Percentiles rank a stretch among this genome's conserved stretches.
These are phyloP conservation scores for Paralichthys olivaceus DNA, from an alignment of 2,113 vertebrate genomes.

Conservation along the genomic window DNA sequence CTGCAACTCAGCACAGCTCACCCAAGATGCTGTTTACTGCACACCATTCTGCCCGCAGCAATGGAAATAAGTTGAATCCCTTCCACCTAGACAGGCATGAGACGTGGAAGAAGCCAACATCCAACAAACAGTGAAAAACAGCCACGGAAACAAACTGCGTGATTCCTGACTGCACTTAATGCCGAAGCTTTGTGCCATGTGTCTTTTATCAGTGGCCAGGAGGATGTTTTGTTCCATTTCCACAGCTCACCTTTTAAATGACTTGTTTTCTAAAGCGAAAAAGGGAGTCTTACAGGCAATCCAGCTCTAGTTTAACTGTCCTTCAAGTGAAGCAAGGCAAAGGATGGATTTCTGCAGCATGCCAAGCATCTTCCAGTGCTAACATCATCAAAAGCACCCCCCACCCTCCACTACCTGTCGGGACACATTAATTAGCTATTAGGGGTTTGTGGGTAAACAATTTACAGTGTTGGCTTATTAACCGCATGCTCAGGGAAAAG, in stretches of 20 bases:
- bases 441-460: conserved; percentile 75
- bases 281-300: conserved; percentile 41
- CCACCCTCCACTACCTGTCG: conserved; percentile 57
- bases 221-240: conserved; percentile 69
- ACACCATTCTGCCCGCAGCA: conserved; percentile 58
- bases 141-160: conserved; percentile 51
- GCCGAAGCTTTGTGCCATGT: conserved; percentile 50
- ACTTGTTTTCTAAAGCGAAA: conserved; percentile 59
- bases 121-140: conserved; percentile 59
- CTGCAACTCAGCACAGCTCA: conserved; percentile 67
- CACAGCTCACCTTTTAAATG: conserved; percentile 59
- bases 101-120: conserved; percentile 55
- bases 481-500: conserved; percentile 70
- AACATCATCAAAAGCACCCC: conserved; percentile 77
- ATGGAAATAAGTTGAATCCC: conserved; percentile 73
- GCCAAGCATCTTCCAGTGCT: conserved; percentile 67
- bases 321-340: conserved; percentile 43
- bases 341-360: conserved; percentile 72
- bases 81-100: conserved; percentile 69
- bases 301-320: conserved; percentile 51
- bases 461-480: conserved; percentile 77
- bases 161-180: conserved; percentile 51
- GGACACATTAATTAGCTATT: conserved; percentile 80
- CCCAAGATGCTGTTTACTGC: conserved; percentile 74
- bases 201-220: conserved; percentile 65